These are phyloP conservation scores for Craniophora ligustri DNA, from an alignment of 2,888 invertebrate genomes.

Conservation along the genomic window DNA sequence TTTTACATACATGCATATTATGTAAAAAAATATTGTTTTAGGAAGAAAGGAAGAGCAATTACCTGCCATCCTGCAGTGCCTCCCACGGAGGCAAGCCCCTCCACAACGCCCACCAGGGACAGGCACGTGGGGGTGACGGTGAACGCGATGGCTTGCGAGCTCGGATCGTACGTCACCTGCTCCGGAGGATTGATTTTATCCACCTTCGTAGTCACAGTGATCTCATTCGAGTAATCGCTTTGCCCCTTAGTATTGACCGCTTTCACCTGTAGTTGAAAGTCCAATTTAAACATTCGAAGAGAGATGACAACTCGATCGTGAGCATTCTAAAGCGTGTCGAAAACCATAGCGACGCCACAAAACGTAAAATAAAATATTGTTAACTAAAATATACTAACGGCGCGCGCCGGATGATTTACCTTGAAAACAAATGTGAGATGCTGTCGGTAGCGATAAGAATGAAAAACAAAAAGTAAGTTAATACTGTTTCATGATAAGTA, in stretches of 20 bases:
- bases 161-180: constrained; percentile 94
- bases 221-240: constrained; percentile 95
- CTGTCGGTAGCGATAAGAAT: constrained; percentile 85
- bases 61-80: constrained; percentile 78
- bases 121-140: constrained; percentile 94
- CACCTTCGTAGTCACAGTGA: constrained; percentile 94
- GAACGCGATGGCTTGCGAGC: constrained; percentile 92
- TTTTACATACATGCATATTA: constrained; percentile 15
- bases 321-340: constrained; percentile 65
- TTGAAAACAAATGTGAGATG: constrained; percentile 86
- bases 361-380: constrained; percentile 54
- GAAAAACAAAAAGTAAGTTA: constrained; percentile 73
- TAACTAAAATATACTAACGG: constrained; percentile 61
- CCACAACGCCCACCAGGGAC: constrained; percentile 93
- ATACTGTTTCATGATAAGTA: constrained; percentile 49
- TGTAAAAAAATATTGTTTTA: background rate
- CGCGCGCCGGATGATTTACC: constrained; percentile 76
- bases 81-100: constrained; percentile 87
- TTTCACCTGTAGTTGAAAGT: constrained; percentile 89
- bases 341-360: constrained; percentile 66
- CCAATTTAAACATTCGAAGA: constrained; percentile 30
- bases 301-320: constrained; percentile 35
- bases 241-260: constrained; percentile 96
- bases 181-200: constrained; percentile 94
- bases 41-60: constrained; percentile 23